phyloP scores from a whole-genome alignment of 2,113 vertebrate species.

The Notothenia coriiceps region DNA sequence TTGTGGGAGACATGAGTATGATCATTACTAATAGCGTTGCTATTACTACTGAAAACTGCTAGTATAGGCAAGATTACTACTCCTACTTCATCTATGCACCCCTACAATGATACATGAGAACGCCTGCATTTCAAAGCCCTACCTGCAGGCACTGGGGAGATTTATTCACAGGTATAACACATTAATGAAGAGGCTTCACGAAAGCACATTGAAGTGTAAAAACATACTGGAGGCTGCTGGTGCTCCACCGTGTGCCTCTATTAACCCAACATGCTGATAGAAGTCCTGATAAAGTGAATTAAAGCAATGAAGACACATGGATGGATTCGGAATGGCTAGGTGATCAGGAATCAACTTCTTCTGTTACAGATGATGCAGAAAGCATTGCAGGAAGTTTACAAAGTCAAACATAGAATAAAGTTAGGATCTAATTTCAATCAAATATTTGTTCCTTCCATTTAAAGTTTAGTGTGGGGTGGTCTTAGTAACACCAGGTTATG shows the following conservation, averaged over 20 bases:
- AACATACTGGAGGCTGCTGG: not conserved
- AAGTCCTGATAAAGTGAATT: not conserved
- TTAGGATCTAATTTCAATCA: not conserved
- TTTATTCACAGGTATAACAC: not conserved
- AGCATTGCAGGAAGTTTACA: not conserved
- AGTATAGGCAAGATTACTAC: not conserved
- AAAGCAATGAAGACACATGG: not conserved
- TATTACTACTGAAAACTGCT: not conserved
- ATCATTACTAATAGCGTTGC: not conserved
- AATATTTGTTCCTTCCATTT: not conserved
- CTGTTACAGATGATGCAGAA: too few relatives aligned
- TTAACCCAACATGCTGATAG: not conserved
- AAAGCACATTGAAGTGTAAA: conserved; percentile 52
- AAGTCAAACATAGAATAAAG: not conserved
- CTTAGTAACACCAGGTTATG: not conserved
- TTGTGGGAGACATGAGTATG: not conserved
- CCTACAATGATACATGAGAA: not conserved
- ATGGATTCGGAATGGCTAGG: too few relatives aligned
- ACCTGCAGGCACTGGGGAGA: conserved; percentile 22
- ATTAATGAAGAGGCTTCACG: conserved; percentile 14
- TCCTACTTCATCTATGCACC: not conserved
- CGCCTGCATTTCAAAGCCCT: not conserved
- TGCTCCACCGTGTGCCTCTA: conserved; percentile 16
- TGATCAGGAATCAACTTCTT: not conserved
- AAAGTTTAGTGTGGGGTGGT: too few relatives aligned